Evolutionary conservation across 2,113 vertebrate species (phyloP).

Genomic region (Gallinago undulata): DNA sequence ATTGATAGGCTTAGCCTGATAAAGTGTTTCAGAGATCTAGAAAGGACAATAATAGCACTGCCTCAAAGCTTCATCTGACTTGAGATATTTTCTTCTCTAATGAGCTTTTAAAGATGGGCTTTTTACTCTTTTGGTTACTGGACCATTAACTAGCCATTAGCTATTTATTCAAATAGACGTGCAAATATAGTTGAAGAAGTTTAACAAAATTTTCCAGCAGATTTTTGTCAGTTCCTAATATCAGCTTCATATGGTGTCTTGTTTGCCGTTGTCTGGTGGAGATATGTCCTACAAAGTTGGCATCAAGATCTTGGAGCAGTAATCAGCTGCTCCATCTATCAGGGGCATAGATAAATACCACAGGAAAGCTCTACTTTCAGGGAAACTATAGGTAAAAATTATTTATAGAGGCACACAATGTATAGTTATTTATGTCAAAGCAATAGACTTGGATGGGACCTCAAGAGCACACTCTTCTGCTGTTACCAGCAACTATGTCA

Average conservation of each 20-base stretch:
- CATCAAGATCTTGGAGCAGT: not conserved
- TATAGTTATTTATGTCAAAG: not conserved
- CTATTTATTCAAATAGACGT: conserved; percentile 8
- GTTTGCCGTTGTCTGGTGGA: not conserved
- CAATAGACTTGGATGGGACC: not conserved
- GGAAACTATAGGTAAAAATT: not conserved
- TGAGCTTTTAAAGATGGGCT: not conserved
- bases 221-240: not conserved
- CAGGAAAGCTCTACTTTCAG: not conserved
- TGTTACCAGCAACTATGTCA: not conserved
- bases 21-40: conserved; percentile 5
- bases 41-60: not conserved
- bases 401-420: not conserved
- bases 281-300: not conserved
- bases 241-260: not conserved
- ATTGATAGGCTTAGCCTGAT: conserved; percentile 32
- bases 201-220: not conserved
- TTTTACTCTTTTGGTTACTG: conserved; percentile 12
- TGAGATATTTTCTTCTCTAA: conserved; percentile 4
- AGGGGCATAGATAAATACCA: not conserved
- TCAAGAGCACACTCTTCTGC: not conserved
- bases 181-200: not conserved
- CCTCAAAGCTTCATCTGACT: not conserved
- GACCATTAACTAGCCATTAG: not conserved
- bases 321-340: not conserved